Evolutionary conservation across 1,140 invertebrate genomes (phyloP).

Genomic region (Neodiprion fabricii): DNA sequence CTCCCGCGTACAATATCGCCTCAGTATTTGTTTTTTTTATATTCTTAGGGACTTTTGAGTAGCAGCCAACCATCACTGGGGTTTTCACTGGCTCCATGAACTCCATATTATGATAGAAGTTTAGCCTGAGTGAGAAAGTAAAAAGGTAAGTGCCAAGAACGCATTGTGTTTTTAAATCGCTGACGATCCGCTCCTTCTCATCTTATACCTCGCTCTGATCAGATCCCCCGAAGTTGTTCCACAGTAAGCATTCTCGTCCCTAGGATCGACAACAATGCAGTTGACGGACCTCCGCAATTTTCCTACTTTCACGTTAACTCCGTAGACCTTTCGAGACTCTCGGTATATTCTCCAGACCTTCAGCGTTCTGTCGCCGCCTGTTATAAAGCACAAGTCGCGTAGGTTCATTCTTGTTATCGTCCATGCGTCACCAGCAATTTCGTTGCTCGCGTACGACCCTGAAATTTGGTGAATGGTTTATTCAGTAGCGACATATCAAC

Average conservation of each 20-base stretch:
- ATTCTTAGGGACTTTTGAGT: constrained; percentile 64
- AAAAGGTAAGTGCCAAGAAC: constrained; percentile 61
- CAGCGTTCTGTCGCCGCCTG: constrained; percentile 75
- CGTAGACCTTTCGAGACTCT: constrained; percentile 71
- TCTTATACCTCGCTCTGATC: constrained; percentile 58
- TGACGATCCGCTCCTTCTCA: not conserved
- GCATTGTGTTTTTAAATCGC: not conserved
- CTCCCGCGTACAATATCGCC: constrained; percentile 62
- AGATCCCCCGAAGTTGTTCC: constrained; percentile 84
- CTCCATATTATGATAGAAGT: constrained; percentile 67
- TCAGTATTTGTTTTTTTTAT: constrained; percentile 51
- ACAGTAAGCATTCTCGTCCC: constrained; percentile 79
- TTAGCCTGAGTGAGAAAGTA: constrained; percentile 55
- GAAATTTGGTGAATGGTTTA: constrained; percentile 22
- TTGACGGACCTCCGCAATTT: constrained; percentile 73
- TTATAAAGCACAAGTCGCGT: constrained; percentile 69
- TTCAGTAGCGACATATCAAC: constrained; percentile 20
- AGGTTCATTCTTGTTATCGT: constrained; percentile 65
- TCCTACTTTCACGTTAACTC: constrained; percentile 74
- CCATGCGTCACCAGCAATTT: constrained; percentile 71
- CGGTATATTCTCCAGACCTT: constrained; percentile 80
- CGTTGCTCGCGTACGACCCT: constrained; percentile 66
- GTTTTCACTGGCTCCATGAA: constrained; percentile 59
- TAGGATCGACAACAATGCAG: constrained; percentile 68
- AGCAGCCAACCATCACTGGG: constrained; percentile 74